Conservation (phyloP, 2,797 vertebrate genomes). For the Leptodactylus fallax region DNA sequence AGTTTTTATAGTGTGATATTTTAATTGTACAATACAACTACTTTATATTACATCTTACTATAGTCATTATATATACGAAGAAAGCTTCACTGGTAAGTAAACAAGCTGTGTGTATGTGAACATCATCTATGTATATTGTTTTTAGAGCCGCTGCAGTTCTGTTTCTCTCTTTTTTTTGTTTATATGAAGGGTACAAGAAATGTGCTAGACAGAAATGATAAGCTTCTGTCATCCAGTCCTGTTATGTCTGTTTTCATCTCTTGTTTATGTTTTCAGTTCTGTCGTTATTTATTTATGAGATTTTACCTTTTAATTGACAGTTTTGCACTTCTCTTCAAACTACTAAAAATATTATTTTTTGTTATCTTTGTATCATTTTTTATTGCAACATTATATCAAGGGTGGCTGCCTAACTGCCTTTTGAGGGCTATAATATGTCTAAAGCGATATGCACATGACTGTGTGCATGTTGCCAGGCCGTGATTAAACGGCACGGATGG, state of each 20-base stretch:
- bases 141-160: background rate
- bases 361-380: background rate
- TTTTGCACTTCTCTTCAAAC: background rate
- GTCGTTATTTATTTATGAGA: background rate
- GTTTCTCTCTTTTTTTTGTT: constrained; percentile 27
- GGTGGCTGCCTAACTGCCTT: background rate
- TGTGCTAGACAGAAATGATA: constrained; percentile 43
- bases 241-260: constrained; percentile 23
- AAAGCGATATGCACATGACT: too few relatives aligned
- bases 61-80: too few relatives aligned
- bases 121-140: constrained; percentile 1
- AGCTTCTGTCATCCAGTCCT: constrained; percentile 49
- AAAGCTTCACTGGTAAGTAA: background rate
- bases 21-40: too few relatives aligned
- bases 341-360: background rate
- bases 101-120: background rate
- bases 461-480: too few relatives aligned
- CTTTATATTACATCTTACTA: too few relatives aligned
- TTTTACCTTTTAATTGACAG: background rate
- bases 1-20: too few relatives aligned
- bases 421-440: background rate
- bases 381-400: background rate
- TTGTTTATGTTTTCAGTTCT: constrained; percentile 8
- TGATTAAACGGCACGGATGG: too few relatives aligned
- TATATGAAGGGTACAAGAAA: constrained; percentile 8